A percentile compares a stretch with the other conserved stretches of the same genome.
Conservation (phyloP, 1,140 invertebrate species). For the Thaumetopoea pityocampa region DNA sequence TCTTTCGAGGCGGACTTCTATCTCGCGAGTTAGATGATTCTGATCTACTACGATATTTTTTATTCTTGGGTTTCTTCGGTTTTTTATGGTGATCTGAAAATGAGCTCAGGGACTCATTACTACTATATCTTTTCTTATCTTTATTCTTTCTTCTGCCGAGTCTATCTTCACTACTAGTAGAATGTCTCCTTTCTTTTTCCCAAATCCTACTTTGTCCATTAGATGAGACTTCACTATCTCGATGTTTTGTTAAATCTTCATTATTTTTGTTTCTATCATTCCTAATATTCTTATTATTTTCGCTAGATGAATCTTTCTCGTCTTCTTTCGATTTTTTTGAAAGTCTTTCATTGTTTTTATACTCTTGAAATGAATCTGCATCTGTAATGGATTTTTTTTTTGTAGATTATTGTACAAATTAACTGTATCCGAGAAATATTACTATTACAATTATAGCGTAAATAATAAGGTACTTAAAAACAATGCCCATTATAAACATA, state of each 20-base stretch:
- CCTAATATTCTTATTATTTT: constrained; percentile 13
- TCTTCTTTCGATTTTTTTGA: constrained; percentile 33
- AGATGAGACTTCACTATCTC: constrained; percentile 20
- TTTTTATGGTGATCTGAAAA: constrained; percentile 50
- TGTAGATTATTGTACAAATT: neutral
- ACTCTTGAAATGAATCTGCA: constrained; percentile 81
- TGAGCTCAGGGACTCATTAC: constrained; percentile 58
- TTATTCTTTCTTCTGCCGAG: constrained; percentile 52
- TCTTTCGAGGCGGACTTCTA: constrained; percentile 38
- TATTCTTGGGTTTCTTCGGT: constrained; percentile 15
- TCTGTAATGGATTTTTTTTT: constrained; percentile 71
- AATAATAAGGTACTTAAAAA: too few species aligned
- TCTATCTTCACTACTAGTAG: constrained; percentile 50
- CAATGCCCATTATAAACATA: too few species aligned
- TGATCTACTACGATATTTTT: constrained; percentile 6
- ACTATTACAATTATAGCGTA: too few species aligned
- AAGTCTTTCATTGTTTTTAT: constrained; percentile 76
- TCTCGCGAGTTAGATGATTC: constrained; percentile 21
- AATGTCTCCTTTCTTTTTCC: constrained; percentile 38
- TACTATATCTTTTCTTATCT: constrained; percentile 70
- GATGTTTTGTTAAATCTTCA: constrained; percentile 4
- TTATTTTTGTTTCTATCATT: constrained; percentile 13
- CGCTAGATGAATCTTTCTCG: constrained; percentile 26
- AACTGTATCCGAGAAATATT: too few species aligned
- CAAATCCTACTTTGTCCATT: constrained; percentile 35